These are phyloP conservation scores for Neria commutata DNA, from an alignment of 2,888 invertebrate genomes.

Conservation along the genomic window DNA sequence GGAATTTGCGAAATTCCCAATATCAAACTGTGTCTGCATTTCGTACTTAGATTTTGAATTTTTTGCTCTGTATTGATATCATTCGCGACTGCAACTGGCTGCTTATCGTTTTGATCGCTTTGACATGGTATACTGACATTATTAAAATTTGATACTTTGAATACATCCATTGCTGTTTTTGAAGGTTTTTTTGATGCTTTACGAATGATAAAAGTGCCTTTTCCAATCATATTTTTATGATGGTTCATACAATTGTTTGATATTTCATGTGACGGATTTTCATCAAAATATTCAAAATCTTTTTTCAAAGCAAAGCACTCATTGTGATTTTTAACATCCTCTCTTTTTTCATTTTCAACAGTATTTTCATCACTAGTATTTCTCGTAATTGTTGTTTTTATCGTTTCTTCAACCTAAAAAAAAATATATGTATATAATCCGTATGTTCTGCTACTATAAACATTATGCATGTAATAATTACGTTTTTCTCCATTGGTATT, in stretches of 20 bases:
- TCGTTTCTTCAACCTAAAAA: no score
- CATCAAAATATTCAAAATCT: no score
- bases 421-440: no score
- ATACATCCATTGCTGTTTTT: constrained; percentile 47
- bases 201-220: constrained; percentile 82
- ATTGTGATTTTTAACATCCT: no score
- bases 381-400: no score
- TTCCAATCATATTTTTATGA: constrained; percentile 63
- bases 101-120: constrained; percentile 22
- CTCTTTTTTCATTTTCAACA: no score
- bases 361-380: no score
- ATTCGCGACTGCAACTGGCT: constrained; percentile 33
- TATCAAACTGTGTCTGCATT: constrained; percentile 73
- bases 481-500: not conserved
- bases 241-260: constrained; percentile 35
- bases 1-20: constrained; percentile 66
- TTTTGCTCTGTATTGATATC: constrained; percentile 65
- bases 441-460: no score
- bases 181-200: constrained; percentile 48
- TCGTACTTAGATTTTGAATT: constrained; percentile 65
- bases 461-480: no score
- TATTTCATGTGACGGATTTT: not conserved
- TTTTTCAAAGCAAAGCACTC: no score
- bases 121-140: constrained; percentile 7
- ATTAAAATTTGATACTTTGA: constrained; percentile 36